A percentile compares a stretch with the other conserved stretches of the same genome.
These are phyloP conservation scores for Ceratina australensis DNA, from an alignment of 1,140 invertebrate species.

Conservation along the genomic window DNA sequence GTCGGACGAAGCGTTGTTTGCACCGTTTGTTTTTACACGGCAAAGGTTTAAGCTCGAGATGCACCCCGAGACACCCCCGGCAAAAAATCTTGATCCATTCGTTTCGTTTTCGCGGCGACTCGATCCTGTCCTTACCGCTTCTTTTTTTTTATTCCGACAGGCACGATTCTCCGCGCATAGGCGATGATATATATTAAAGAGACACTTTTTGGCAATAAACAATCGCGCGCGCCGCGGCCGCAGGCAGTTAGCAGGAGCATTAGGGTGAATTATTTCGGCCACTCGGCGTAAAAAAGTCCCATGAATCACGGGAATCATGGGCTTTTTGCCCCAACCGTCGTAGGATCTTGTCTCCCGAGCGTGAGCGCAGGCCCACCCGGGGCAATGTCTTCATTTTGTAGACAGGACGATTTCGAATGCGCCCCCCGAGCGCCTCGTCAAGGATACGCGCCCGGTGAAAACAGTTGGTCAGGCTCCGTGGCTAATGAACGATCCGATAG, in stretches of 20 bases:
- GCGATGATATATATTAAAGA: slow-evolving; percentile 68
- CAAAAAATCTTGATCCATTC: slow-evolving; percentile 23
- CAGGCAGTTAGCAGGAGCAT: slow-evolving; percentile 76
- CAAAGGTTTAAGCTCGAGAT: not conserved
- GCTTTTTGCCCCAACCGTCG: slow-evolving; percentile 60
- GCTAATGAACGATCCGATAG: not conserved
- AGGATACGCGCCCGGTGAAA: not conserved
- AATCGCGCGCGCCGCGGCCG: slow-evolving; percentile 68
- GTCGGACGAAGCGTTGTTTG: not conserved
- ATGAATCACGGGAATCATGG: slow-evolving; percentile 75
- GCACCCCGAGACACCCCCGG: not conserved
- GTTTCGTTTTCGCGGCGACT: slow-evolving; percentile 22
- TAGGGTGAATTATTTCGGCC: slow-evolving; percentile 78
- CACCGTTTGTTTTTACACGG: not conserved
- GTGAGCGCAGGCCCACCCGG: not conserved
- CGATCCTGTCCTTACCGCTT: slow-evolving; percentile 49
- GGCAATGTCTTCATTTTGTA: slow-evolving; percentile 14
- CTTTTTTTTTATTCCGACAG: slow-evolving; percentile 35
- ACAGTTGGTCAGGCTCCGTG: not conserved
- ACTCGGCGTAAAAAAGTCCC: slow-evolving; percentile 73
- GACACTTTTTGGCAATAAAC: slow-evolving; percentile 74
- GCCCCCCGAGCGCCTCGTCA: not conserved
- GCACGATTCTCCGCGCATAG: slow-evolving; percentile 35
- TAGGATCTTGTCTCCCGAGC: slow-evolving; percentile 65
- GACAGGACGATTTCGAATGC: slow-evolving; percentile 1